Base-by-base conservation (phyloP, 2,797 vertebrate species). In the Trematomus bernacchii region DNA sequence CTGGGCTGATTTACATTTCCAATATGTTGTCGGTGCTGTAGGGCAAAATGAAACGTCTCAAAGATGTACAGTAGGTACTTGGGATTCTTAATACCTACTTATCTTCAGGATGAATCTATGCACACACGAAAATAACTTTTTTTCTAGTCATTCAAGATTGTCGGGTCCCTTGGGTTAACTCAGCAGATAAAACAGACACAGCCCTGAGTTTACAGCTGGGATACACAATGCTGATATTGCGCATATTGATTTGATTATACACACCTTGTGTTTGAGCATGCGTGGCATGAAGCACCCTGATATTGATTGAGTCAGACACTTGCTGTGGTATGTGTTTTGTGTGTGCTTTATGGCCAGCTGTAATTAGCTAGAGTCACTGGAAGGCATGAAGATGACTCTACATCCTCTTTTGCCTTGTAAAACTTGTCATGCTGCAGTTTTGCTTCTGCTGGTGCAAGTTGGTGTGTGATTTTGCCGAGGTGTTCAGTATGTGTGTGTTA, bases 191-290 rank as follows among this genome's bases (percentile, higher is more conserved):
- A 61, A 65, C 44, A 67, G 72, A 61, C 61, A 64, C 19, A 44
- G 70, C 13, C 23, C 64, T 69, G 37, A 52, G 57, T 72, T 85
- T 76, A 76, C 80, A 76, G 67, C 83, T 58, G 82, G 87, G 78
- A 83, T 78, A 70, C 66, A 84, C 68, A 79, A 57, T 3, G 11
- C 62, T 77, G 82, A 87, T 67, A 78, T 70, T 71, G 74, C 73
- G 71, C 52, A 53, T 86, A 92, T 91, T 85, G 90, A 92, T 93
- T 83, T 84, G 73, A 87, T 85, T 85, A 84, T 86, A 79, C 85
- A 83, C 80, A 74, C 52, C 47, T 21, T 40, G 37, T 51, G 73
- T 18, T 68, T 52, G 37, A 59, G 10, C 37, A 42, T 73, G 67
- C 30, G 5, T 53, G 51, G 66, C 43, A 10, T 77, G 68, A 80